phyloP scores from a whole-genome alignment of 2,113 vertebrate genomes.

The Orthonyx spaldingii region DNA sequence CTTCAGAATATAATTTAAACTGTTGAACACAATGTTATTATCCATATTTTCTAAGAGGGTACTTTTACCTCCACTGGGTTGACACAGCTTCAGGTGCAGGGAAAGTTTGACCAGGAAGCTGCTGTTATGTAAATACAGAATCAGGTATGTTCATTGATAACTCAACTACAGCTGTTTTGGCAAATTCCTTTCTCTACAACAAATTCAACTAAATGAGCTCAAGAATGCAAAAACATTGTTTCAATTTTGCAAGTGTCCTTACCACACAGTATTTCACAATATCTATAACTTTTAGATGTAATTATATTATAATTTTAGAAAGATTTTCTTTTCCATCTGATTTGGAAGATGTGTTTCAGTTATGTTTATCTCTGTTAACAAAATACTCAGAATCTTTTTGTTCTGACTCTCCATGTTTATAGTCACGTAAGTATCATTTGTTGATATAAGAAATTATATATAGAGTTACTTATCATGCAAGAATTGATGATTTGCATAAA shows the following conservation, averaged over 20 bases:
- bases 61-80: not conserved
- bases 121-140: accelerated
- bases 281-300: not conserved
- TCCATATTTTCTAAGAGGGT: not conserved
- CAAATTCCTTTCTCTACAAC: not conserved
- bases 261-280: not conserved
- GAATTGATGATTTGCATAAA: not conserved
- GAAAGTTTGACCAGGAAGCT: not conserved
- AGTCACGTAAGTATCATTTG: not conserved
- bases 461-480: not conserved
- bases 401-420: not conserved
- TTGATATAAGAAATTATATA: not conserved
- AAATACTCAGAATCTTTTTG: not conserved
- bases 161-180: not conserved
- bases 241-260: not conserved
- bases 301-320: not conserved
- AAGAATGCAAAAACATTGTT: not conserved
- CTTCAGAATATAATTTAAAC: not conserved
- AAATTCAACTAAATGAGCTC: not conserved
- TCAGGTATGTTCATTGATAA: not conserved
- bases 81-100: not conserved
- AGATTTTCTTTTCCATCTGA: not conserved
- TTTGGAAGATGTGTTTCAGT: not conserved
- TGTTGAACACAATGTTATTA: not conserved
- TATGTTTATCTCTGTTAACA: not conserved